These are phyloP conservation scores for Rhopalosiphum maidis DNA, from an alignment of 1,140 invertebrate genomes.

Conservation along the genomic window DNA sequence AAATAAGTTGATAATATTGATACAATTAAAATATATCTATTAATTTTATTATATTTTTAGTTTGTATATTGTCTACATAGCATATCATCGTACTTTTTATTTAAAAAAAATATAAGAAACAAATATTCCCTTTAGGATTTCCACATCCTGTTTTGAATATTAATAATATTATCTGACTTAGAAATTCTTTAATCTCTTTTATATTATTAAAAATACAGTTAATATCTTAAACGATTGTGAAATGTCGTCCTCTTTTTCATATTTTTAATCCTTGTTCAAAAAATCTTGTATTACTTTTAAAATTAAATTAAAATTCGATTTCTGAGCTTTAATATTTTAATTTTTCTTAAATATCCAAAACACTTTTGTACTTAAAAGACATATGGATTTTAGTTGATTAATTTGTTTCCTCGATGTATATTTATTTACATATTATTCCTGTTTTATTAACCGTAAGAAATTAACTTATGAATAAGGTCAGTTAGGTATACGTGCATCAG, in stretches of 20 bases:
- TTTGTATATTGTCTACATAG: neutral
- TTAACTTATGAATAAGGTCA: slow-evolving; percentile 45
- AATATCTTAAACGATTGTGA: neutral
- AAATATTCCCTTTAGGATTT: neutral
- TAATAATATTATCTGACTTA: neutral
- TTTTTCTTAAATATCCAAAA: neutral
- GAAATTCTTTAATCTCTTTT: neutral
- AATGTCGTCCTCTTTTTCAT: neutral
- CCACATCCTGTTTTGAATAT: neutral
- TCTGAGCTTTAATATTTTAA: neutral
- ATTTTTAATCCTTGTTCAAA: neutral
- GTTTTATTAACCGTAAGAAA: slow-evolving; percentile 18
- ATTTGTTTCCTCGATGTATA: neutral
- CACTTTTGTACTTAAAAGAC: neutral
- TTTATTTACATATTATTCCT: slow-evolving; percentile 21
- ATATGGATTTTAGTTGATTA: neutral
- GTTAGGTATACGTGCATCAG: slow-evolving; percentile 28
- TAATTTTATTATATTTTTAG: neutral
- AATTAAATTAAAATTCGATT: neutral
- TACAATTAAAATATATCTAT: neutral
- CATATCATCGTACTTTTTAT: neutral
- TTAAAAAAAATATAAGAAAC: neutral
- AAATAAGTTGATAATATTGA: neutral
- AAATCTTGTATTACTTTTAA: neutral
- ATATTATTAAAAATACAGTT: neutral